phyloP scores from a whole-genome alignment of 2,113 vertebrate species.

The human (Homo sapiens) region GRCh38 chr16:27033501-27034000 shows the following conservation, averaged over 20 bases:
- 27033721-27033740: neutral
- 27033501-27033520: too few species aligned
- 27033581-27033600: too few species aligned
- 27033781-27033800: neutral
- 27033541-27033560: too few species aligned
- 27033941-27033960: constrained; percentile 59
- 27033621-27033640: neutral
- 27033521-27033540: too few species aligned
- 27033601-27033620: neutral
- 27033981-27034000: constrained; percentile 55
- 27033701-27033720: neutral
- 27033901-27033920: constrained; percentile 69
- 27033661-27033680: neutral
- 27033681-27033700: neutral
- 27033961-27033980: constrained; percentile 59
- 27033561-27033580: too few species aligned
- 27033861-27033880: neutral
- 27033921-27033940: constrained; percentile 61
- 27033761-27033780: neutral
- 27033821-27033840: constrained; percentile 48
- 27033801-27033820: constrained; percentile 13
- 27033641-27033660: neutral
- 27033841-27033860: neutral
- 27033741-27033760: neutral
- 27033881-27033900: constrained; percentile 69